Percentiles rank a stretch among this genome's conserved stretches.
Evolutionary conservation across 2,888 invertebrate genomes (phyloP).

Genomic region (Lordiphosa fenestrarum): DNA sequence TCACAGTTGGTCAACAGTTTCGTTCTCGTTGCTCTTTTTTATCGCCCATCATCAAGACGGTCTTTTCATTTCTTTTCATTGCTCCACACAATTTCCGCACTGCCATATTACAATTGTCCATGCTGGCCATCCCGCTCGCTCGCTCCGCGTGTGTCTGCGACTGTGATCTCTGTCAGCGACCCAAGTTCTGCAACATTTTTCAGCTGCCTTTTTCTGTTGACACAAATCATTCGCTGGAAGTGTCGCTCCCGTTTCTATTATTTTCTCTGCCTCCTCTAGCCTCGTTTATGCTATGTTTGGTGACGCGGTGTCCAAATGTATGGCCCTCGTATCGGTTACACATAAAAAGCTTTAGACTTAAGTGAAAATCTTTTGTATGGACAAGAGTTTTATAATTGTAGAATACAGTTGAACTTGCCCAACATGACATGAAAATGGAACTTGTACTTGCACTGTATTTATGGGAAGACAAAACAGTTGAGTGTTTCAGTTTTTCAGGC

Average conservation of each 20-base stretch:
- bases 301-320: slow-evolving; percentile 59
- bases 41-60: slow-evolving; percentile 36
- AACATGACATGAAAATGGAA: slow-evolving; percentile 8
- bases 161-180: slow-evolving; percentile 44
- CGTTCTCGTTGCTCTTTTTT: slow-evolving; percentile 37
- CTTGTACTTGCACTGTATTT: background rate
- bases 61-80: slow-evolving; percentile 52
- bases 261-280: slow-evolving; percentile 15
- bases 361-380: slow-evolving; percentile 33
- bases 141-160: slow-evolving; percentile 2
- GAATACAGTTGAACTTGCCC: slow-evolving; percentile 25
- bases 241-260: slow-evolving; percentile 40
- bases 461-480: too few species aligned
- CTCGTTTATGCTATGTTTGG: slow-evolving; percentile 27
- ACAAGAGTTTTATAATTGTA: slow-evolving; percentile 17
- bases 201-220: slow-evolving; percentile 62
- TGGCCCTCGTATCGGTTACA: slow-evolving; percentile 5
- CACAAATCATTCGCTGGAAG: slow-evolving; percentile 70
- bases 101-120: slow-evolving; percentile 66
- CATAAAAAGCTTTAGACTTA: slow-evolving; percentile 28
- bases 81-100: slow-evolving; percentile 68
- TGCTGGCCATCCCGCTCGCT: background rate
- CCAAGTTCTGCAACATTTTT: slow-evolving; percentile 38
- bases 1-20: slow-evolving; percentile 53
- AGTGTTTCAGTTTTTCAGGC: too few species aligned